A percentile compares a stretch with the other conserved stretches of the same genome.
phyloP scores from a whole-genome alignment of 2,797 vertebrate genomes.

The Chromis chromis region DNA sequence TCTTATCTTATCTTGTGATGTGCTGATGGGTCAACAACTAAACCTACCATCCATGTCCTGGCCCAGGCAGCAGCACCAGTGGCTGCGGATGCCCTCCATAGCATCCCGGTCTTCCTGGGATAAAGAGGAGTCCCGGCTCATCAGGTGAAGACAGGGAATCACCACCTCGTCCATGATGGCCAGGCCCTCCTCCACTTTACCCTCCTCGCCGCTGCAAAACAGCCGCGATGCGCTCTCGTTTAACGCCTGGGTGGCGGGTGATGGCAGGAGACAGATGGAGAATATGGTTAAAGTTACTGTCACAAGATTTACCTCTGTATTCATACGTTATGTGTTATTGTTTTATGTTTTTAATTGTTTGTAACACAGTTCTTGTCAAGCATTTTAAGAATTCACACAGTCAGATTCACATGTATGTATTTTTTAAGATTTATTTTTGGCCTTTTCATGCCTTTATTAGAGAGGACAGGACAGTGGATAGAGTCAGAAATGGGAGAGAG shows the following conservation, averaged over 20 bases:
- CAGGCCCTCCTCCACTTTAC: constrained; percentile 87
- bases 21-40: no score
- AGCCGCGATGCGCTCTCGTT: constrained; percentile 89
- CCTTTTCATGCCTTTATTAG: no score
- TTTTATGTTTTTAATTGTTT: no score
- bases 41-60: constrained; percentile 91
- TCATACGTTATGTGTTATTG: no score
- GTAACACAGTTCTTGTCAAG: no score
- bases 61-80: constrained; percentile 94
- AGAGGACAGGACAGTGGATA: no score
- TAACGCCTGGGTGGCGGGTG: constrained; percentile 82
- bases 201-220: constrained; percentile 89
- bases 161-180: constrained; percentile 91
- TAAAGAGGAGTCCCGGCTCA: constrained; percentile 84
- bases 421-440: no score
- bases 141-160: constrained; percentile 96
- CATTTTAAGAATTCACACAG: no score
- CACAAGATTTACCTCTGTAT: no score
- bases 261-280: not conserved
- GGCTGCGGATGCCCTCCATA: constrained; percentile 91
- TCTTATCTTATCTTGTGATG: no score
- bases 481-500: no score
- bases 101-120: constrained; percentile 91
- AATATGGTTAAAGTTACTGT: not conserved
- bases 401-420: no score